Conservation (phyloP, 2,113 vertebrate species). For the Apaloderma vittatum region DNA sequence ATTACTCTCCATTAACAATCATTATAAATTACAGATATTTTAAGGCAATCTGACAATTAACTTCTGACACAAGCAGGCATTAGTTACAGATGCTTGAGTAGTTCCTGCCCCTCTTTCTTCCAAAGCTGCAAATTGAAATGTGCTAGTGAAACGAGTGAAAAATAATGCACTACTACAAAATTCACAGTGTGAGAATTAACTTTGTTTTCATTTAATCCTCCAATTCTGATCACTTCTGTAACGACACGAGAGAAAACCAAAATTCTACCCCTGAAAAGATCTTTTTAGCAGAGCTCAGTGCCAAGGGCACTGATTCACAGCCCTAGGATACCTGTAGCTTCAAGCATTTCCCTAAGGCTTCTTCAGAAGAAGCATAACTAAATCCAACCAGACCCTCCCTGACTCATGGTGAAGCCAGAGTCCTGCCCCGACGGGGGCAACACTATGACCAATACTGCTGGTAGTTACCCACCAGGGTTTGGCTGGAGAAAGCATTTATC, state of each 20-base stretch:
- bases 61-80: background rate
- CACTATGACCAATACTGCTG: background rate
- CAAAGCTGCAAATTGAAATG: background rate
- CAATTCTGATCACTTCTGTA: background rate
- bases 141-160: background rate
- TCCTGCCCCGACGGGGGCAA: background rate
- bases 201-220: background rate
- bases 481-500: slow-evolving; percentile 20
- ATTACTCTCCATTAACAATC: background rate
- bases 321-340: background rate
- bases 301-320: background rate
- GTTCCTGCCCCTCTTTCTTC: background rate
- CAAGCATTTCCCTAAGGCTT: background rate
- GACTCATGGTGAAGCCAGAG: background rate
- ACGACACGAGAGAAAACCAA: background rate
- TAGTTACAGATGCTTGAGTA: background rate
- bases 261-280: background rate
- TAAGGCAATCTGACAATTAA: slow-evolving; percentile 6
- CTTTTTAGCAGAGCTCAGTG: background rate
- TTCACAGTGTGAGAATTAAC: background rate
- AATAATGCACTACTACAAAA: background rate
- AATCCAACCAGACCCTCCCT: background rate
- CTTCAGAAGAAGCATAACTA: background rate
- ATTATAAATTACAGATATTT: background rate
- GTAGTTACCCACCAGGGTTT: background rate